Evolutionary conservation across 1,140 invertebrate species (phyloP), one percentile per base, ranked within the genome.

Genomic region (Leptoteleia sp.): DNA sequence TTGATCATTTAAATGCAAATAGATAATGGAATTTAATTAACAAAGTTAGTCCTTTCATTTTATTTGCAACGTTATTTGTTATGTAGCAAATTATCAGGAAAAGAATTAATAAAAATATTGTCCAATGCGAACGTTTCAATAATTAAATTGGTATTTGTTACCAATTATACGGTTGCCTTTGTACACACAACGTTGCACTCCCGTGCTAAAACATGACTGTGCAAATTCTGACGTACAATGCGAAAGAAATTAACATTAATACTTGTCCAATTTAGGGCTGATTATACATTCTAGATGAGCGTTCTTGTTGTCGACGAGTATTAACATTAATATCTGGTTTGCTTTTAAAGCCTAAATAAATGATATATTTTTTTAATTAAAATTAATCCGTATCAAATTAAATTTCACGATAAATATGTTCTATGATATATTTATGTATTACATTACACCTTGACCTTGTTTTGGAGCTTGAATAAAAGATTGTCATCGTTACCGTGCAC

Each of bases 81-180:
- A n/a, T n/a, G n/a, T n/a, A n/a, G n/a, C n/a, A n/a, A n/a, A n/a
- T n/a, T n/a, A n/a, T n/a, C n/a, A n/a, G n/a, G n/a, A n/a, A n/a
- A n/a, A n/a, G n/a, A n/a, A n/a, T n/a, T n/a, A n/a, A n/a, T n/a
- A n/a, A n/a, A n/a, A n/a, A n/a, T n/a, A n/a, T n/a, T n/a, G n/a
- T n/a, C n/a, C n/a, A 37, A 52, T n/a, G 45, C 16, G 37, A 47
- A 61, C 27, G 15, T 27, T 33, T 8, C 17, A 45, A 62, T 40
- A 50, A 62, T 62, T 48, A 62, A 62, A 38, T 38, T 22, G 29
- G 4, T 22, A 47, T 47, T 47, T 61, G 17, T 43, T 16, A 48
- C 12, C 45, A 62, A 64, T 64, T 50, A 64, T 29, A 62, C 31
- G 57, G 12, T 12, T n/a, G 33, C 52, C 37, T 19, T 31, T 64